These are phyloP conservation scores for Acronicta aceris DNA, from an alignment of 2,888 invertebrate species.

Conservation along the genomic window DNA sequence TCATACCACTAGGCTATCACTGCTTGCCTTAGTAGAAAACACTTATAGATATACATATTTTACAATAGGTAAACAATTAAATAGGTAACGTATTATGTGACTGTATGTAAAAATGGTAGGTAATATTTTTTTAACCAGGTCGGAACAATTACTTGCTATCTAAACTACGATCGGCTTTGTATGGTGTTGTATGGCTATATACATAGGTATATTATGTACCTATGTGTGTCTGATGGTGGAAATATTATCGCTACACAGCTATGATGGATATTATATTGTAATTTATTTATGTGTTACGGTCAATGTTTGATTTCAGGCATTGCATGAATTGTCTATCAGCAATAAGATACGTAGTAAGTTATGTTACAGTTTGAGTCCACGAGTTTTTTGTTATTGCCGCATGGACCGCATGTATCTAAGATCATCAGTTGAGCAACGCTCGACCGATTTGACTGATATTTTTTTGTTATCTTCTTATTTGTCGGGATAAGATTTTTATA, in stretches of 20 bases:
- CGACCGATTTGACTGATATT: no score
- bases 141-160: constrained; percentile 68
- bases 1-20: no score
- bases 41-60: no score
- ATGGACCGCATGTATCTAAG: no score
- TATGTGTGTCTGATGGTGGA: constrained; percentile 30
- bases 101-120: constrained; percentile 17
- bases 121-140: constrained; percentile 61
- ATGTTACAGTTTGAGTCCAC: no score
- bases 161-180: constrained; percentile 65
- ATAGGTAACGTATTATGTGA: constrained; percentile 8
- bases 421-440: no score
- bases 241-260: constrained; percentile 45
- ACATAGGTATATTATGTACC: constrained; percentile 21
- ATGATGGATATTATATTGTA: constrained; percentile 56
- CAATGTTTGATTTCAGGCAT: background rate
- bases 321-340: background rate
- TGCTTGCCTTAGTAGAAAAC: no score
- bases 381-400: no score
- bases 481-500: no score
- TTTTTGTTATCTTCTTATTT: no score
- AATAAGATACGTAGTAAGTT: no score
- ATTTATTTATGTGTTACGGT: constrained; percentile 57
- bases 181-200: constrained; percentile 31
- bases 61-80: background rate